Conservation (phyloP, 2,113 vertebrate genomes). For the Capricornis sumatraensis region DNA sequence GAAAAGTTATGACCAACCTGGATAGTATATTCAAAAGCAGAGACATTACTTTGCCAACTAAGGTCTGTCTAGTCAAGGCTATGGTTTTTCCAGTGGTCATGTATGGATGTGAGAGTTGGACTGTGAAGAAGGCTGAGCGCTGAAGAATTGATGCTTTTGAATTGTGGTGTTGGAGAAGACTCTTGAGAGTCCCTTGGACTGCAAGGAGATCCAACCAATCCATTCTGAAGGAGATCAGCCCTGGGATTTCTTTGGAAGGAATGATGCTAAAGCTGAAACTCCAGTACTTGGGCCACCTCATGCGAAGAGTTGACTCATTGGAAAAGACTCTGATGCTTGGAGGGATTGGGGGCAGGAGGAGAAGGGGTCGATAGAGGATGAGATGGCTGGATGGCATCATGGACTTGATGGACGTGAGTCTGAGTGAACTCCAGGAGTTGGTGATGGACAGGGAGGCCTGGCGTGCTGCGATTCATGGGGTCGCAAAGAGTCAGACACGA, state of each 20-base stretch:
- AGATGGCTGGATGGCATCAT: not conserved
- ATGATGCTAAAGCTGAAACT: not conserved
- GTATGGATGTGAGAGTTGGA: not conserved
- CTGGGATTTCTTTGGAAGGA: too few relatives aligned
- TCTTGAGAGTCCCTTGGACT: not conserved
- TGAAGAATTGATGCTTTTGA: not conserved
- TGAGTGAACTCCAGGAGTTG: not conserved
- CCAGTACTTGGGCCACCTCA: not conserved
- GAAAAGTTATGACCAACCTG: not conserved
- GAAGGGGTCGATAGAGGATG: not conserved
- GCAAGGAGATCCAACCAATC: not conserved
- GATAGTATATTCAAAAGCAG: not conserved
- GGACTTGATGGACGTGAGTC: not conserved
- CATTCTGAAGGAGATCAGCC: too few relatives aligned
- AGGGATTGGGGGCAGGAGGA: not conserved
- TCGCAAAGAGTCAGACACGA: not conserved
- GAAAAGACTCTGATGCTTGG: not conserved
- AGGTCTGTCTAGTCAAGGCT: not conserved
- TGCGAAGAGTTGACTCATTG: not conserved
- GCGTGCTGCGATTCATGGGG: not conserved
- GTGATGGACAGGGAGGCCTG: not conserved
- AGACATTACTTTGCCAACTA: not conserved
- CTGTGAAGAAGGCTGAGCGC: not conserved
- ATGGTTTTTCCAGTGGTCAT: not conserved
- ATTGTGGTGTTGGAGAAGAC: not conserved